Conservation (phyloP, 2,113 vertebrate species). For the Mixornis gularis region DNA sequence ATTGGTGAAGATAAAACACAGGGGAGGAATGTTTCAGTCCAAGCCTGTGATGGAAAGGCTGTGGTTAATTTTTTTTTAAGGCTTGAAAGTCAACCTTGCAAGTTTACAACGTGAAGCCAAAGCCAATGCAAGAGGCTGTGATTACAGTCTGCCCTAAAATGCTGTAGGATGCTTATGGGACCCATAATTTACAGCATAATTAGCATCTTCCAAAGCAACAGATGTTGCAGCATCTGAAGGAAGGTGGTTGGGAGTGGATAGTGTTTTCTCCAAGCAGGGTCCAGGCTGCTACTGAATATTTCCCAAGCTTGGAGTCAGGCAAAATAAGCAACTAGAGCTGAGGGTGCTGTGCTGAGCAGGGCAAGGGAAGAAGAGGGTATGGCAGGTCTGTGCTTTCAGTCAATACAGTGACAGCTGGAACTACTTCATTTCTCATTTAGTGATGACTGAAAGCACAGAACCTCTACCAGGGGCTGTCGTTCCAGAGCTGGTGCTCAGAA, state of each 20-base stretch:
- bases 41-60: background rate
- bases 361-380: background rate
- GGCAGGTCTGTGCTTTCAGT: background rate
- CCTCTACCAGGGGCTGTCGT: background rate
- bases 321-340: background rate
- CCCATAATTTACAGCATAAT: background rate
- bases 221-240: background rate
- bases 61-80: background rate
- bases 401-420: background rate
- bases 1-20: fast-evolving
- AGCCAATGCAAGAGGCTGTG: background rate
- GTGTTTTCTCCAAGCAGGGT: background rate
- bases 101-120: background rate
- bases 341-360: background rate
- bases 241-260: background rate
- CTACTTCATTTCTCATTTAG: background rate
- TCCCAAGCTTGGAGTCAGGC: background rate
- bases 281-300: background rate
- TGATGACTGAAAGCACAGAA: background rate
- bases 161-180: background rate
- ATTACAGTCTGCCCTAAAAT: background rate
- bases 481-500: background rate
- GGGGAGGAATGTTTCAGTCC: background rate
- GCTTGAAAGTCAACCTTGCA: background rate
- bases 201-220: background rate